These are phyloP conservation scores for Camponotus vicinus DNA, from an alignment of 1,140 invertebrate genomes.

Conservation along the genomic window DNA sequence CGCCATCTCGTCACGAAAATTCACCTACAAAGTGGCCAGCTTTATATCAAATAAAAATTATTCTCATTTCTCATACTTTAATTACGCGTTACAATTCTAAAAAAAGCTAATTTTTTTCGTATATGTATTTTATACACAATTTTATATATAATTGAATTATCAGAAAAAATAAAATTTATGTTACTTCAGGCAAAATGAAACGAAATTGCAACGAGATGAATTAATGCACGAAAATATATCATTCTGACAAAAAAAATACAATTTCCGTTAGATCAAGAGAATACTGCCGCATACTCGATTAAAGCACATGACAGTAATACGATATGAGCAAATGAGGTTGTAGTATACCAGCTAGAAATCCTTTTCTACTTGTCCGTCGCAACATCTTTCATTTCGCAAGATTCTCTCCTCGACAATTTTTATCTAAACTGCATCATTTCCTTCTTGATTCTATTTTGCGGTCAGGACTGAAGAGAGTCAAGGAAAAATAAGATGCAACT, in stretches of 20 bases:
- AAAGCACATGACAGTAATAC: constrained; percentile 22
- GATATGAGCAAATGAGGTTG: constrained; percentile 5
- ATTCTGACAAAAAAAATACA: not conserved
- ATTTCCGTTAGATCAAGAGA: not conserved
- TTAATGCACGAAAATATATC: not conserved
- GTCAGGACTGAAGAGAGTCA: constrained; percentile 31
- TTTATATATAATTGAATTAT: not conserved
- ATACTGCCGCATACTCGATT: not conserved
- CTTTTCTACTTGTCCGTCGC: constrained; percentile 32
- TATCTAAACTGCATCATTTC: constrained; percentile 38
- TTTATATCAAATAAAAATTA: constrained; percentile 5
- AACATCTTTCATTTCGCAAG: constrained; percentile 68
- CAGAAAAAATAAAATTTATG: not conserved
- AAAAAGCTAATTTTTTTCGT: not conserved
- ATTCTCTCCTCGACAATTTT: constrained; percentile 47
- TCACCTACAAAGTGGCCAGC: not conserved
- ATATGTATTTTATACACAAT: not conserved
- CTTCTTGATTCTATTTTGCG: constrained; percentile 51
- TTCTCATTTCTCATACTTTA: constrained; percentile 5
- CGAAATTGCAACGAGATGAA: not conserved
- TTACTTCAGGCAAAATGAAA: not conserved
- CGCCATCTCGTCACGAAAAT: constrained; percentile 20
- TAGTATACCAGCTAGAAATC: constrained; percentile 14
- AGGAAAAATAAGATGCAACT: constrained; percentile 33
- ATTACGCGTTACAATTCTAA: not conserved